Conservation (phyloP, 2,888 invertebrate genomes). For the Teleogryllus oceanicus region DNA sequence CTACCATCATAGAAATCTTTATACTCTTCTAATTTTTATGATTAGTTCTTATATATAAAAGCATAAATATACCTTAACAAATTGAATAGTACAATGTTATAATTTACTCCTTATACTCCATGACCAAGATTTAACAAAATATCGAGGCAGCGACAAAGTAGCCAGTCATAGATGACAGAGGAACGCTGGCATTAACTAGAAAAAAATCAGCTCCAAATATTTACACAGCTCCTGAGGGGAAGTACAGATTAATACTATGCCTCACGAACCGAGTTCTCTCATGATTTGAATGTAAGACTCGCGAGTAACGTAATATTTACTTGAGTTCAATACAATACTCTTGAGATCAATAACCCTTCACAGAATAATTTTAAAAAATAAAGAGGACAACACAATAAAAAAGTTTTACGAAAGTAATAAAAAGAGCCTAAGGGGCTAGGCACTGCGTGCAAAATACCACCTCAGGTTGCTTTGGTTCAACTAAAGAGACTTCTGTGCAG, state of each 20-base stretch:
- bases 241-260: background rate
- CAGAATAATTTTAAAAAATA: background rate
- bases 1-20: conserved; percentile 18
- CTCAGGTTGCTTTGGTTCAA: conserved; percentile 18
- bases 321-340: background rate
- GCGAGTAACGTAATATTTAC: background rate
- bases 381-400: conserved; percentile 18
- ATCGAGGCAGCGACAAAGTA: background rate
- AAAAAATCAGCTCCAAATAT: background rate
- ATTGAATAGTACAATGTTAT: conserved; percentile 18
- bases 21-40: conserved; percentile 12
- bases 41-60: conserved; percentile 18
- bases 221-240: background rate
- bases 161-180: background rate
- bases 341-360: background rate
- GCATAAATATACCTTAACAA: conserved; percentile 18
- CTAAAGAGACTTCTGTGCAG: background rate
- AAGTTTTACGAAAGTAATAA: background rate
- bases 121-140: background rate
- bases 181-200: conserved; percentile 1
- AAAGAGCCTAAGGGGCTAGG: conserved; percentile 3
- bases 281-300: background rate
- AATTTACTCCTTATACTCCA: conserved; percentile 9
- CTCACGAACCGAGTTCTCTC: background rate
- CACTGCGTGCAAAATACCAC: conserved; percentile 7